Evolutionary conservation across 2,113 vertebrate species (phyloP).

Genomic region (Microcebus tavaratra): DNA sequence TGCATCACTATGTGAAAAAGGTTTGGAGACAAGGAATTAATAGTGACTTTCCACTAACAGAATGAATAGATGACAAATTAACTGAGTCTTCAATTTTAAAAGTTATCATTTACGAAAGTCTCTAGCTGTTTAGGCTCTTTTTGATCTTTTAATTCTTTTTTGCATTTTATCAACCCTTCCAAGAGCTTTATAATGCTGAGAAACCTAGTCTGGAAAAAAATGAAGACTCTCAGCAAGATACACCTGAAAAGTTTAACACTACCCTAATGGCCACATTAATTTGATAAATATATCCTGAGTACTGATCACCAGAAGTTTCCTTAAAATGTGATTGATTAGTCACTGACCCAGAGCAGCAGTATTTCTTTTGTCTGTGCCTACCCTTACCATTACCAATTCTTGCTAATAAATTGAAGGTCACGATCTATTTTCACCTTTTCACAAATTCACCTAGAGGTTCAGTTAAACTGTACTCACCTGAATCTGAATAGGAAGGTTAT

Average conservation of each 20-base stretch:
- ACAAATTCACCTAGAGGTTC: background rate
- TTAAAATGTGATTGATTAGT: conserved; percentile 39
- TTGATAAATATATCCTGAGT: background rate
- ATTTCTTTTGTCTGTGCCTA: conserved; percentile 25
- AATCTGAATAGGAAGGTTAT: conserved; percentile 96
- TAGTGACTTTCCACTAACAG: conserved; percentile 40
- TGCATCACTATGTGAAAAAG: background rate
- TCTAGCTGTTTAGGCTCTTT: conserved; percentile 11
- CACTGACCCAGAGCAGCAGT: background rate
- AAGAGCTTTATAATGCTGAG: conserved; percentile 4
- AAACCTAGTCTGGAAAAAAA: background rate
- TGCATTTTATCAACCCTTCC: background rate
- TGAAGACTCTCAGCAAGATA: conserved; percentile 18
- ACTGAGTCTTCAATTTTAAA: conserved; percentile 8
- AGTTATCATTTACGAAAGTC: conserved; percentile 12
- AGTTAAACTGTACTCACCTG: conserved; percentile 86
- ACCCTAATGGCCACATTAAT: conserved; percentile 35
- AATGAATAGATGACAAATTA: conserved; percentile 19
- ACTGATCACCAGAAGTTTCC: conserved; percentile 23
- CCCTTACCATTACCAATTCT: background rate
- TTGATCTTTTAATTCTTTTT: background rate
- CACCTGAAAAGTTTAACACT: background rate
- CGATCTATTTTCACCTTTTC: conserved; percentile 40
- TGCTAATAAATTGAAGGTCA: conserved; percentile 48
- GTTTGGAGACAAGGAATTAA: conserved; percentile 27